phyloP scores from a whole-genome alignment of 2,113 vertebrate species.

The Corythaixoides concolor region DNA sequence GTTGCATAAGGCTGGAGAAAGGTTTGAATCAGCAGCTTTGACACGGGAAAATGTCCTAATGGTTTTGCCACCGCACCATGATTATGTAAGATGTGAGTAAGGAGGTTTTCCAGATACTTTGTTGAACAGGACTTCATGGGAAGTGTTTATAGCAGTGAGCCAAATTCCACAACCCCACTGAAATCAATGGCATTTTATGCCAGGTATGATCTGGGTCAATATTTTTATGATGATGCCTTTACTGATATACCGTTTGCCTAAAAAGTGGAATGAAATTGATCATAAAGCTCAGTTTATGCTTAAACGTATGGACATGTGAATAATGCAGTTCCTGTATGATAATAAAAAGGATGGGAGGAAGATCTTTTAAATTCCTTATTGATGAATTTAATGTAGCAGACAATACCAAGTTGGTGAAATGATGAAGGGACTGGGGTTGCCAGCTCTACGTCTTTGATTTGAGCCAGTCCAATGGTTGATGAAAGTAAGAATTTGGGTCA shows the following conservation, averaged over 20 bases:
- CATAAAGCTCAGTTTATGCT: conserved; percentile 10
- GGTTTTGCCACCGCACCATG: neutral
- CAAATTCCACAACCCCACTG: neutral
- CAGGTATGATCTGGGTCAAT: neutral
- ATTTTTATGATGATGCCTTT: conserved; percentile 19
- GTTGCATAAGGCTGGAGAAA: neutral
- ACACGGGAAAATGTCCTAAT: neutral
- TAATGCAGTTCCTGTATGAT: neutral
- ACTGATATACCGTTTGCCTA: neutral
- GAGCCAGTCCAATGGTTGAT: neutral
- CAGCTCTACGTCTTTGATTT: neutral
- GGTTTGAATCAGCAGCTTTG: neutral
- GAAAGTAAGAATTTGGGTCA: neutral
- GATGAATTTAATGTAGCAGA: conserved; percentile 32
- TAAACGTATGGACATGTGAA: neutral
- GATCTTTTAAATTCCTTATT: conserved; percentile 21
- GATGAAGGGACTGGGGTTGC: neutral
- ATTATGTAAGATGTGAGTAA: neutral
- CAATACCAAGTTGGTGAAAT: neutral
- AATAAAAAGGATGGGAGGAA: neutral
- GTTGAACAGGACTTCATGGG: neutral
- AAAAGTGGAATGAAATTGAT: neutral
- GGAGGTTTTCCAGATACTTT: neutral
- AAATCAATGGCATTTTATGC: conserved; percentile 11
- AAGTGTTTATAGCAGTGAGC: neutral